phyloP scores from a whole-genome alignment of 1,140 invertebrate species.

The Temnothorax curvispinosus region DNA sequence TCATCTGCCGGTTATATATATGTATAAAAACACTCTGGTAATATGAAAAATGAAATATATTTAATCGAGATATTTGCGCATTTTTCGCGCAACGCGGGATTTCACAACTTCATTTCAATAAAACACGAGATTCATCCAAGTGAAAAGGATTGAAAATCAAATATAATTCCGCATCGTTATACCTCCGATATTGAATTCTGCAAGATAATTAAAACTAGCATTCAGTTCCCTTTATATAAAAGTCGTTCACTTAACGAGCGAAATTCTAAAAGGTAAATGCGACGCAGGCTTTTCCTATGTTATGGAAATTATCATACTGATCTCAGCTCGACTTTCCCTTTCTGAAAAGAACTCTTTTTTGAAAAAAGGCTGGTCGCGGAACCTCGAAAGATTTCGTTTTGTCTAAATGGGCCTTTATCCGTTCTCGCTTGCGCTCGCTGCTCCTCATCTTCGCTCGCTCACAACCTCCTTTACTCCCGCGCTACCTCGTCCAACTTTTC shows the following conservation, averaged over 20 bases:
- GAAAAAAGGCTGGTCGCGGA: background rate
- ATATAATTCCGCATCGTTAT: slow-evolving; percentile 32
- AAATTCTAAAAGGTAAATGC: slow-evolving; percentile 23
- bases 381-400: background rate
- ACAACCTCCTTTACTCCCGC: slow-evolving; percentile 50
- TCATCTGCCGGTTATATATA: background rate
- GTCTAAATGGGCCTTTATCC: slow-evolving; percentile 53
- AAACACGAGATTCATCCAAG: slow-evolving; percentile 11
- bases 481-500: slow-evolving; percentile 59
- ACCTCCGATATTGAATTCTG: slow-evolving; percentile 41
- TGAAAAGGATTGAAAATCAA: slow-evolving; percentile 45
- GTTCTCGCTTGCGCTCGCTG: background rate
- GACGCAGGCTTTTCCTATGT: background rate
- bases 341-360: background rate
- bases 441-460: slow-evolving; percentile 37
- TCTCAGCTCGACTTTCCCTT: background rate
- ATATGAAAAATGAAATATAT: slow-evolving; percentile 31
- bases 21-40: background rate
- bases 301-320: background rate
- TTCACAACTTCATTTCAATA: slow-evolving; percentile 40
- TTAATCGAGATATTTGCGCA: slow-evolving; percentile 40
- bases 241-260: background rate
- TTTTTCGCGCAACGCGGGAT: slow-evolving; percentile 17
- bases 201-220: slow-evolving; percentile 40
- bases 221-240: slow-evolving; percentile 6